Evolutionary conservation across 1,140 invertebrate species (phyloP), one percentile per base, ranked within the genome.

Genomic region (Drosophila subpulchrella): DNA sequence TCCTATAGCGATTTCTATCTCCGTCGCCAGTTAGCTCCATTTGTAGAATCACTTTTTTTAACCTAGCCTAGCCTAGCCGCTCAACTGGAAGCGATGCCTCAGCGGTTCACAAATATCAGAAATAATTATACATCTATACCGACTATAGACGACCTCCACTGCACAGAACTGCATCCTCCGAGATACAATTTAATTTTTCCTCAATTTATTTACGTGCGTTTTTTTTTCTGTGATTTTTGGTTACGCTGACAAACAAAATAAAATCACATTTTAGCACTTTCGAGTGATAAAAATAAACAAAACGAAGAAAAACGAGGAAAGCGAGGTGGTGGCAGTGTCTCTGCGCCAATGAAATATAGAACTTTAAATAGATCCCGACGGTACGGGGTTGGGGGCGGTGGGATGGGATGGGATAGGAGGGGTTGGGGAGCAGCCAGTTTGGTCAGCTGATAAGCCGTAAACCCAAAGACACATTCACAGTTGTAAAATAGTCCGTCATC

Each of bases 251-350:
- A 84, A 80, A 83, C 81, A 72, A 83, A 67, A 72, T 72, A 71
- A 71, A 72, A 72, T 71, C 68, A 72, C 68, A 71, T 78, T 85
- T 85, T 85, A 85, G 82, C 82, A 76, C 74, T 76, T 68, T 70
- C 32, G 32, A 59, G 81, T 88, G 84, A 88, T 88, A 86, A 86
- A 86, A 86, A 86, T 88, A 86, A 88, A 83, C 75, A 83, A 83
- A 78, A 60, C 39, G 47, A 75, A 50, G 51, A 15, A 57, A 47
- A 70, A 6, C 38, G n/a, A 38, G 47, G 0, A 36, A 47, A 27
- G 7, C 0, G 32, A 2, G 7, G 32, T n/a, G 41, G 38, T 8
- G 5, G 13, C 30, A 17, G 66, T 72, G 38, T 58, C 44, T 75
- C 71, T 59, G 72, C 71, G 72, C 72, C 72, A 75, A 75, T 74